Evolutionary conservation across 2,797 vertebrate species (phyloP).

Genomic region (Amazonetta brasiliensis): DNA sequence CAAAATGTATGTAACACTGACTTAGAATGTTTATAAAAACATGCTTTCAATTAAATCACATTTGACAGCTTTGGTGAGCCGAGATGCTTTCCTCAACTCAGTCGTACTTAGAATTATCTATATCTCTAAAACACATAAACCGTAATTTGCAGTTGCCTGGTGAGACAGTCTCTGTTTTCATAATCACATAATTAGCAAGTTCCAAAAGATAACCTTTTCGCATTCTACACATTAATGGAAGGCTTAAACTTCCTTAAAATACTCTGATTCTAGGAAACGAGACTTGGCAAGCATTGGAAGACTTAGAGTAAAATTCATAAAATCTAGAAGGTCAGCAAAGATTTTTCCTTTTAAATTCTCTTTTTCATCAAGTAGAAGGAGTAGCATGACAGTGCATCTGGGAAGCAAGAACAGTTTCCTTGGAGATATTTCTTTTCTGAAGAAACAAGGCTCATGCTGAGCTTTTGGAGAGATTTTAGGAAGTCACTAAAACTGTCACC

Average conservation of each 20-base stretch:
- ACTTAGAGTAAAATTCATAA: not conserved
- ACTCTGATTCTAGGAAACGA: not conserved
- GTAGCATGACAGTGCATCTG: not conserved
- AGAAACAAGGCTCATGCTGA: not conserved
- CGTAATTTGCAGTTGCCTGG: no score
- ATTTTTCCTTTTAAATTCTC: not conserved
- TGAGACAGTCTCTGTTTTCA: no score
- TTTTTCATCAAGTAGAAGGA: not conserved
- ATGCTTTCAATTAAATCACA: no score
- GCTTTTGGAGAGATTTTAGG: conserved; percentile 1
- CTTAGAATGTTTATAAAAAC: no score
- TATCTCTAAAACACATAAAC: no score
- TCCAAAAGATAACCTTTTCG: no score
- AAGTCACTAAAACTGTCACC: not conserved
- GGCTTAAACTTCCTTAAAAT: not conserved
- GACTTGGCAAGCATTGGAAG: not conserved
- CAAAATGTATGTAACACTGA: not conserved
- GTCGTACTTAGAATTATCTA: no score
- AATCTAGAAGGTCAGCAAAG: not conserved
- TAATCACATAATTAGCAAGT: no score
- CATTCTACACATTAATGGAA: not conserved
- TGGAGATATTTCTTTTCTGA: not conserved
- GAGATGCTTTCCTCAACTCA: no score
- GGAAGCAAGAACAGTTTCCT: not conserved
- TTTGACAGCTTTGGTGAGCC: no score